Evolutionary conservation across 2,888 invertebrate species (phyloP), one percentile per base, ranked within the genome.

Genomic region (Scaptomyza reducta): DNA sequence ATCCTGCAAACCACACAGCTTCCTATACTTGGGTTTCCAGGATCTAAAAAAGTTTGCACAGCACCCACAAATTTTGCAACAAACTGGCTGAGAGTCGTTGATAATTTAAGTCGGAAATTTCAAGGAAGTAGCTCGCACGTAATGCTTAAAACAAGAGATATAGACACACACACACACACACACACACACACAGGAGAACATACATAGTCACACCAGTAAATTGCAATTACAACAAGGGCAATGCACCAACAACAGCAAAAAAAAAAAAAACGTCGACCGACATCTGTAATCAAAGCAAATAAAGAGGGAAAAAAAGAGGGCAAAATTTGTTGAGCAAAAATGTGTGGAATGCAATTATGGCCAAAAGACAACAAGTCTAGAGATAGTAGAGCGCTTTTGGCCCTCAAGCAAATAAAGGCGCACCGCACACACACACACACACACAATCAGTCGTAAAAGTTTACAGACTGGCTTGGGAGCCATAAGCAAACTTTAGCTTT

Each of bases 81-180:
- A 74, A 64, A 62, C 64, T 57, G 68, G 74, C 70, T 76, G 64
- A 68, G 56, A 67, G 71, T 75, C 74, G 85, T 85, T 87, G 86
- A 87, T 85, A 85, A 85, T 85, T 85, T 87, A 85, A 82, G 87
- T 82, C 78, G 85, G 74, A 85, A 80, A 85, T 74, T 77, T 83
- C 74, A 69, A 71, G 83, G 76, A 82, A 78, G 50, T 66, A 60
- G 70, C 79, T 66, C 60, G 54, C 80, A 77, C 76, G 86, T 79
- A 82, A 79, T 67, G 57, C 63, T 78, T 66, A 78, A 68, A 72
- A 76, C 65, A 68, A 65, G 83, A 83, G 67, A 74, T 70, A 74
- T 67, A 45, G 61, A 50, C 61, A 38, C 54, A 59, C 27, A 51
- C 44, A 47, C 44, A 54, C 35, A 18, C 33, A 42, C 35, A 42